Evolutionary conservation across 2,888 invertebrate species (phyloP).

Genomic region (Drosophila barbarae): DNA sequence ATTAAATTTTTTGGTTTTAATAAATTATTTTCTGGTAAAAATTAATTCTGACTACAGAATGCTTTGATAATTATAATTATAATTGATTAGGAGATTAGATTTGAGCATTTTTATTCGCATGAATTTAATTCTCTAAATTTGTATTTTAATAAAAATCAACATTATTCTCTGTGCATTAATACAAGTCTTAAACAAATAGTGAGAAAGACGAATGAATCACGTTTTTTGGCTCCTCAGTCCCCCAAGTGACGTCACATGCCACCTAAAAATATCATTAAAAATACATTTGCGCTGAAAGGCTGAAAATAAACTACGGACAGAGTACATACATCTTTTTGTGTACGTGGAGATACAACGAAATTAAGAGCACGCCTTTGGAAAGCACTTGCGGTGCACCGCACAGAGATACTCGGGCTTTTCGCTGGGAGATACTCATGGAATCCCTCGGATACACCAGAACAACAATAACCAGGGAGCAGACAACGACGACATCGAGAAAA

Average conservation of each 20-base stretch:
- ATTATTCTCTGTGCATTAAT: neutral
- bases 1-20: neutral
- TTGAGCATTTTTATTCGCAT: neutral
- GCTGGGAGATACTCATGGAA: slow-evolving; percentile 35
- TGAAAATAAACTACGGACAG: slow-evolving; percentile 19
- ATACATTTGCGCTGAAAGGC: slow-evolving; percentile 54
- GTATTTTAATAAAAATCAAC: neutral
- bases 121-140: neutral
- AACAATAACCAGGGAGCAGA: slow-evolving; percentile 31
- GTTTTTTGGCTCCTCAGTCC: slow-evolving; percentile 32
- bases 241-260: slow-evolving; percentile 64
- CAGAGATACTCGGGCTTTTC: slow-evolving; percentile 19
- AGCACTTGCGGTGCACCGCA: slow-evolving; percentile 38
- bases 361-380: slow-evolving; percentile 59
- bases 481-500: slow-evolving; percentile 60
- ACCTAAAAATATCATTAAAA: slow-evolving; percentile 71
- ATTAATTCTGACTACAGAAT: neutral
- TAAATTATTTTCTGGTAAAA: neutral
- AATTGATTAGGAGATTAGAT: neutral
- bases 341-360: slow-evolving; percentile 41
- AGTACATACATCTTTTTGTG: slow-evolving; percentile 15
- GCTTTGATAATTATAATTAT: neutral
- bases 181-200: slow-evolving; percentile 26
- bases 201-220: slow-evolving; percentile 48
- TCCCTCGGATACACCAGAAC: slow-evolving; percentile 16